A percentile compares a stretch with the other conserved stretches of the same genome.
Evolutionary conservation across 2,888 invertebrate species (phyloP).

Genomic region (Cephus sareptanus): DNA sequence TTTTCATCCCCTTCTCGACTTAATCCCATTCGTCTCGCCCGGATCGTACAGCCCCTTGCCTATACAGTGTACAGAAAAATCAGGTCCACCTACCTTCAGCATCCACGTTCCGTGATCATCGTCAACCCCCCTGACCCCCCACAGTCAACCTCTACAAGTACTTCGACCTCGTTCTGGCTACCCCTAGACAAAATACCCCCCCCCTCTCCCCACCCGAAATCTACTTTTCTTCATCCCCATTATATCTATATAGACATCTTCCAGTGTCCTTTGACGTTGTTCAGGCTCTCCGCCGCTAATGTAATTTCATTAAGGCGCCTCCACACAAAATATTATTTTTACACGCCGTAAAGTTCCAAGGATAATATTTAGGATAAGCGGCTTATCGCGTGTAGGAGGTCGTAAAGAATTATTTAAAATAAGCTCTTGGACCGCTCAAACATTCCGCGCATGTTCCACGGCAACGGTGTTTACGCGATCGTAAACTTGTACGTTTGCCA

Average conservation of each 20-base stretch:
- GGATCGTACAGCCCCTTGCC: not conserved
- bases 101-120: slow-evolving; percentile 39
- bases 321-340: not conserved
- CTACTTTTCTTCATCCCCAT: not conserved
- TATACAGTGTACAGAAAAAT: slow-evolving; percentile 42
- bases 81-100: slow-evolving; percentile 44
- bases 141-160: not conserved
- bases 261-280: not conserved
- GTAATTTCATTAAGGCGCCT: not conserved
- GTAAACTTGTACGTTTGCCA: not conserved
- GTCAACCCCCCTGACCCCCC: slow-evolving; percentile 17
- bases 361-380: not conserved
- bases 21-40: slow-evolving; percentile 20
- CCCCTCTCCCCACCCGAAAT: too few species aligned
- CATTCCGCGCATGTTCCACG: not conserved
- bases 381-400: not conserved
- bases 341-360: not conserved
- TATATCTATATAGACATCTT: not conserved
- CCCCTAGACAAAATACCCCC: not conserved
- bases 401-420: not conserved
- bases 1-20: slow-evolving; percentile 7
- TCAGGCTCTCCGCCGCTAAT: not conserved
- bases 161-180: not conserved
- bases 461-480: not conserved
- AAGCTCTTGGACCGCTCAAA: not conserved